Conservation (phyloP, 2,113 vertebrate genomes). For the Dicentrarchus labrax region DNA sequence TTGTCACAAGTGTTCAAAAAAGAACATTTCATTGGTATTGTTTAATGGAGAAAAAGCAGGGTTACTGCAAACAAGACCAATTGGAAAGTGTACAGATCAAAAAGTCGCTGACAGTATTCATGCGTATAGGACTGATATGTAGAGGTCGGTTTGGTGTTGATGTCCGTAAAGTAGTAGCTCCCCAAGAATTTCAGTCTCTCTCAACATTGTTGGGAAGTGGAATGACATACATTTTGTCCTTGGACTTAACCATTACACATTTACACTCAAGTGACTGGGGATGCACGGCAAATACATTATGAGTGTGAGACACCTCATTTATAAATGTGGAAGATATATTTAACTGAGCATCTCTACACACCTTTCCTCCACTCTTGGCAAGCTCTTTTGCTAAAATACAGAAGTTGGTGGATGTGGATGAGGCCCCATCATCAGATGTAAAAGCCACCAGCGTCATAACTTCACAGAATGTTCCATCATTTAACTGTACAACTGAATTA, state of each 20-base stretch:
- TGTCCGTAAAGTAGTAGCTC: background rate
- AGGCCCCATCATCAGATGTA: background rate
- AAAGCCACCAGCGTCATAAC: slow-evolving; percentile 1
- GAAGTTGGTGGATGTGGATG: too few relatives aligned
- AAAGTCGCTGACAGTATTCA: background rate
- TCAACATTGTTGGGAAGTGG: slow-evolving; percentile 27
- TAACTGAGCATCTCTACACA: background rate
- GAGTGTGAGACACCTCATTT: background rate
- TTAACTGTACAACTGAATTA: slow-evolving; percentile 14
- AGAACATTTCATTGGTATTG: background rate
- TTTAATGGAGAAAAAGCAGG: background rate
- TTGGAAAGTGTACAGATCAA: background rate
- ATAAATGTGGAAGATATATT: slow-evolving; percentile 5
- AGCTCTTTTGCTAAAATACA: slow-evolving; percentile 5
- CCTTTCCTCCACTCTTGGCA: background rate
- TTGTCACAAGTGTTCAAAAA: background rate
- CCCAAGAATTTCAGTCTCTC: slow-evolving; percentile 6
- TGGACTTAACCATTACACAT: slow-evolving; percentile 23
- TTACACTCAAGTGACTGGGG: background rate
- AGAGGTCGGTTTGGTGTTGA: background rate
- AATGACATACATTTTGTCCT: slow-evolving; percentile 14
- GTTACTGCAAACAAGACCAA: background rate
- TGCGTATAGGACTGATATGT: background rate
- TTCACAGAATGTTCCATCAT: slow-evolving; percentile 10
- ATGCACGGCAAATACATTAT: slow-evolving; percentile 6